Evolutionary conservation across 1,140 invertebrate species (phyloP).

Genomic region (Drosophila punjabiensis): DNA sequence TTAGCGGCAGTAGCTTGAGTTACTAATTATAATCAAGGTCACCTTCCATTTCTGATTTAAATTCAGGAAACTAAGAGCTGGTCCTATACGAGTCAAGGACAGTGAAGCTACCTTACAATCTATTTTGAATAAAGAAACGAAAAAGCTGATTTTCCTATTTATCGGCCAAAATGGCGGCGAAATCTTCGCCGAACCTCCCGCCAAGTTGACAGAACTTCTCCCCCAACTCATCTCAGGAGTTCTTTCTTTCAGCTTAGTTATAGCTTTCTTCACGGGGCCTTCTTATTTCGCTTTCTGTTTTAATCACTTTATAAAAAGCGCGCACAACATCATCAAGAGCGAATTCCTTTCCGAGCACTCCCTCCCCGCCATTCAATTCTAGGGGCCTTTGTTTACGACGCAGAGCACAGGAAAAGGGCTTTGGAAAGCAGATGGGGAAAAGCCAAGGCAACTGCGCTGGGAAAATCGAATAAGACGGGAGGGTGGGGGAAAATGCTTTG

Average conservation of each 20-base stretch:
- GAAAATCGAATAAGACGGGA: conserved; percentile 8
- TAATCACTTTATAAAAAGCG: conserved; percentile 76
- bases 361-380: conserved; percentile 11
- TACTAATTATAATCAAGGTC: background rate
- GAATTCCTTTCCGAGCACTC: conserved; percentile 56
- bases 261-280: conserved; percentile 25
- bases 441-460: background rate
- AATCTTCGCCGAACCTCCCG: conserved; percentile 4
- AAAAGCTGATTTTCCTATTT: background rate
- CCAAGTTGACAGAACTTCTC: conserved; percentile 16
- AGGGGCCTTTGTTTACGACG: conserved; percentile 53
- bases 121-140: background rate
- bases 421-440: background rate
- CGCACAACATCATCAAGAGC: conserved; percentile 60
- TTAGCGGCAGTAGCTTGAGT: background rate
- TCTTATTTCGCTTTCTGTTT: conserved; percentile 42
- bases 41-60: no score
- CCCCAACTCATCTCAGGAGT: background rate
- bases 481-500: conserved; percentile 25
- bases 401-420: conserved; percentile 3
- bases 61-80: background rate
- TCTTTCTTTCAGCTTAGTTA: conserved; percentile 15
- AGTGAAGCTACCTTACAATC: background rate
- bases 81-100: no score
- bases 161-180: background rate